Percentiles rank a stretch among this genome's conserved stretches.
Evolutionary conservation across 2,797 vertebrate species (phyloP).

Genomic region (Thaleichthys pacificus): DNA sequence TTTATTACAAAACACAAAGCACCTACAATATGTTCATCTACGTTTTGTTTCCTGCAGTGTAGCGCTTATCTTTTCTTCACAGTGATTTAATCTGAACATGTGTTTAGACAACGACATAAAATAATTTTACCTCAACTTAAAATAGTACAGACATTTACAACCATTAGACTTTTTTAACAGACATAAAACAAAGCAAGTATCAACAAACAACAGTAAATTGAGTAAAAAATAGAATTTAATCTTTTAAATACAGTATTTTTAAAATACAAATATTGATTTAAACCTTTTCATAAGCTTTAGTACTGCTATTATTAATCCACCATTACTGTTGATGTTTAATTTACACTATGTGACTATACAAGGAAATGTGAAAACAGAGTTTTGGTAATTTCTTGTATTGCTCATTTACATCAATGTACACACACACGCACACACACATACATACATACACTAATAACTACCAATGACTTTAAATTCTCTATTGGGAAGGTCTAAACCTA

Average conservation of each 20-base stretch:
- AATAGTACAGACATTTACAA: slow-evolving; percentile 73
- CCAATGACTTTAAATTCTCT: slow-evolving; percentile 66
- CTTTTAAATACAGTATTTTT: slow-evolving; percentile 82
- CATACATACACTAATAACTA: slow-evolving; percentile 75
- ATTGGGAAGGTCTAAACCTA: slow-evolving; percentile 58
- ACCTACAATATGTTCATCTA: slow-evolving; percentile 76
- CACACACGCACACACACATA: slow-evolving; percentile 53
- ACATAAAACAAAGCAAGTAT: slow-evolving; percentile 78
- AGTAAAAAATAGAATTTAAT: slow-evolving; percentile 88
- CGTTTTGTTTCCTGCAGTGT: slow-evolving; percentile 68
- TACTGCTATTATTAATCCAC: slow-evolving; percentile 69
- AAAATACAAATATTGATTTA: slow-evolving; percentile 84
- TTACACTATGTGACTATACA: slow-evolving; percentile 80
- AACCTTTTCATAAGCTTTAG: slow-evolving; percentile 76
- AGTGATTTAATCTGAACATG: slow-evolving; percentile 79
- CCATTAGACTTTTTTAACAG: slow-evolving; percentile 63
- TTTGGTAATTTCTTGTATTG: slow-evolving; percentile 85
- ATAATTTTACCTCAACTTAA: slow-evolving; percentile 65
- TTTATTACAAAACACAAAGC: slow-evolving; percentile 84
- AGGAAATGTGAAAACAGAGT: slow-evolving; percentile 74
- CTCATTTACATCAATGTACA: slow-evolving; percentile 81
- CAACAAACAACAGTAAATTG: slow-evolving; percentile 81
- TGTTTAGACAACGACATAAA: slow-evolving; percentile 74
- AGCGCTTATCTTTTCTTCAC: slow-evolving; percentile 75
- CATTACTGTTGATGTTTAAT: slow-evolving; percentile 79